phyloP scores from a whole-genome alignment of 2,888 invertebrate species.

The Odontocerum albicorne region DNA sequence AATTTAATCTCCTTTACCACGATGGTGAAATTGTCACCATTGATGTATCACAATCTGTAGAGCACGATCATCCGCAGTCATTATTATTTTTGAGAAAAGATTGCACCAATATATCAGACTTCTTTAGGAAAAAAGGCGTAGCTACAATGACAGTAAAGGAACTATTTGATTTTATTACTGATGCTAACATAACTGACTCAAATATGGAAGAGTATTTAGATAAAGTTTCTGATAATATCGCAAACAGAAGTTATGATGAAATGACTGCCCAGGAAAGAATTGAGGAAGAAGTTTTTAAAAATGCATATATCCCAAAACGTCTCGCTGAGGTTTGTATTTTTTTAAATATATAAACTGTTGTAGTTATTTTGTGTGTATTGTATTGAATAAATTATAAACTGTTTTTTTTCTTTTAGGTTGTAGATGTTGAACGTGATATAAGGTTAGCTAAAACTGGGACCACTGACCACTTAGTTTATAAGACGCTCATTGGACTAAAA shows the following conservation, averaged over 20 bases:
- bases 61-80: slow-evolving; percentile 96
- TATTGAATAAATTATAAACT: background rate
- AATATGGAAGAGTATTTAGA: slow-evolving; percentile 84
- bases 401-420: slow-evolving; percentile 59
- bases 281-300: slow-evolving; percentile 92
- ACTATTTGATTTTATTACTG: slow-evolving; percentile 95
- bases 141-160: slow-evolving; percentile 90
- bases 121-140: slow-evolving; percentile 86
- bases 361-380: slow-evolving; percentile 1
- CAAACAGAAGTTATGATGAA: slow-evolving; percentile 63
- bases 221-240: slow-evolving; percentile 68
- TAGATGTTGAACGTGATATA: slow-evolving; percentile 85
- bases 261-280: slow-evolving; percentile 74
- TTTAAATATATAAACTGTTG: background rate
- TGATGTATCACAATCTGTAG: slow-evolving; percentile 98
- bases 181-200: slow-evolving; percentile 77
- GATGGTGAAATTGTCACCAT: slow-evolving; percentile 86
- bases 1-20: slow-evolving; percentile 90
- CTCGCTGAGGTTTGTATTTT: slow-evolving; percentile 74
- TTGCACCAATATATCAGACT: slow-evolving; percentile 89
- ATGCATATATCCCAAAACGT: slow-evolving; percentile 90
- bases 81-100: slow-evolving; percentile 94
- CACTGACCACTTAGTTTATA: slow-evolving; percentile 75
- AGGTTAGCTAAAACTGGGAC: slow-evolving; percentile 75
- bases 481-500: slow-evolving; percentile 83